phyloP scores from a whole-genome alignment of 64 coral and sea anemone genomes.

The Pachyseris speciosa region DNA sequence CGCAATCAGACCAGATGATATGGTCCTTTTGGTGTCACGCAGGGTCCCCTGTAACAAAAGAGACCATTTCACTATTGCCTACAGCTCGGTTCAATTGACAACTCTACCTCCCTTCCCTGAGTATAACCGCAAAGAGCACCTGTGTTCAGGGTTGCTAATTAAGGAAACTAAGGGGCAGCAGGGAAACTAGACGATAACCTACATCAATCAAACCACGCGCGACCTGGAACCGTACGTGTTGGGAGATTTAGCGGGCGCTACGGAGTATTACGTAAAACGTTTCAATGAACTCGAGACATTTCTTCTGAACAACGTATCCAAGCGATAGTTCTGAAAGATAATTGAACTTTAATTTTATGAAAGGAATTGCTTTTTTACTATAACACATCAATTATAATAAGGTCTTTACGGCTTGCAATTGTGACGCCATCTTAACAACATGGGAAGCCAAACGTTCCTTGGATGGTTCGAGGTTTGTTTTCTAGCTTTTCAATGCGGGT shows the following conservation, averaged over 20 bases:
- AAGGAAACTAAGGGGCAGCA: conserved; percentile 12
- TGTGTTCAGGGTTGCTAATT: conserved; percentile 77
- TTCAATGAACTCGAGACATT: conserved; percentile 48
- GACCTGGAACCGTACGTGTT: conserved; percentile 64
- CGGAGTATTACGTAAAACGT: conserved; percentile 52
- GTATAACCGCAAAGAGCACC: conserved; percentile 67
- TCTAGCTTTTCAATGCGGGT: no score
- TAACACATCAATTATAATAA: no score
- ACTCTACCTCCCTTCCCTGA: conserved; percentile 50
- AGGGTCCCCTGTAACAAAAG: conserved; percentile 40
- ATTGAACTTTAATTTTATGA: not conserved
- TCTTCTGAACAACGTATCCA: not conserved
- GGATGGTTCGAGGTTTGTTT: no score
- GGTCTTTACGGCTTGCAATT: no score
- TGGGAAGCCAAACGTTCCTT: no score
- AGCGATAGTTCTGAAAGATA: not conserved
- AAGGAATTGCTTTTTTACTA: no score
- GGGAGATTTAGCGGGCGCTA: conserved; percentile 53
- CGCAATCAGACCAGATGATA: conserved; percentile 62
- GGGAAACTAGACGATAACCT: conserved; percentile 47
- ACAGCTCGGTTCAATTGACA: conserved; percentile 61
- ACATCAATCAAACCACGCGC: conserved; percentile 81
- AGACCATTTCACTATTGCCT: conserved; percentile 78
- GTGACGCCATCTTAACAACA: no score
- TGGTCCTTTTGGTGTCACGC: conserved; percentile 74